phyloP scores from a whole-genome alignment of 2,797 vertebrate genomes.

The Lagocephalus sceleratus region DNA sequence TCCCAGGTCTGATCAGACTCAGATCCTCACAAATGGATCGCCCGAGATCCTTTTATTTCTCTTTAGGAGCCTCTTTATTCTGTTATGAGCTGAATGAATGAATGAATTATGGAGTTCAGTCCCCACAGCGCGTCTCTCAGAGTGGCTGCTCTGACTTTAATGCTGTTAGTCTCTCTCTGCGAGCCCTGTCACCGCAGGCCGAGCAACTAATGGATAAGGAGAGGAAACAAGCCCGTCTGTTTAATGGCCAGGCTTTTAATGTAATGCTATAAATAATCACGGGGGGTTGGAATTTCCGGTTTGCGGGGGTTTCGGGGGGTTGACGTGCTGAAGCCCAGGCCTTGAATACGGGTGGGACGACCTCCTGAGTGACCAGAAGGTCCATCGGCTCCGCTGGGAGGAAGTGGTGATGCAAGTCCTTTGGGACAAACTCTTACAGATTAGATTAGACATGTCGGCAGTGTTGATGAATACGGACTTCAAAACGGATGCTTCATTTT shows the following conservation, averaged over 20 bases:
- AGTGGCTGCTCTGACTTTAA: slow-evolving; percentile 59
- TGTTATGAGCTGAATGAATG: slow-evolving; percentile 40
- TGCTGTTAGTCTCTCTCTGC: slow-evolving; percentile 47
- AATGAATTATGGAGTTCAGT: slow-evolving; percentile 63
- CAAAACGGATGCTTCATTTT: slow-evolving; percentile 14
- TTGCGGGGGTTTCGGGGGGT: slow-evolving; percentile 21
- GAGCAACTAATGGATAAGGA: slow-evolving; percentile 62
- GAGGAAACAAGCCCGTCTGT: slow-evolving; percentile 42
- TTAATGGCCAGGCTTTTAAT: slow-evolving; percentile 59
- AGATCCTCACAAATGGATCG: slow-evolving; percentile 8
- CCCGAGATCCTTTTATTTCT: slow-evolving; percentile 33
- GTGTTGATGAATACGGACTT: slow-evolving; percentile 13
- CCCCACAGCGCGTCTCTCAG: slow-evolving; percentile 26
- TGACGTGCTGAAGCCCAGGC: slow-evolving; percentile 15
- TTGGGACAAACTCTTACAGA: slow-evolving; percentile 19
- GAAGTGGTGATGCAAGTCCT: slow-evolving; percentile 55
- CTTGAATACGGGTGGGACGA: slow-evolving; percentile 47
- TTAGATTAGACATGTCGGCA: slow-evolving; percentile 30
- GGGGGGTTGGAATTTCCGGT: slow-evolving; percentile 34
- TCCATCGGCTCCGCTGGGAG: slow-evolving; percentile 35
- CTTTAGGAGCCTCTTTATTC: slow-evolving; percentile 58
- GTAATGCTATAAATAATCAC: slow-evolving; percentile 59
- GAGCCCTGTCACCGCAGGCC: slow-evolving; percentile 24
- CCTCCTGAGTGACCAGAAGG: slow-evolving; percentile 14
- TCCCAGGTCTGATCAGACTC: slow-evolving; percentile 30